Conservation (phyloP, 2,797 vertebrate genomes). For the Diglossa cyanea region DNA sequence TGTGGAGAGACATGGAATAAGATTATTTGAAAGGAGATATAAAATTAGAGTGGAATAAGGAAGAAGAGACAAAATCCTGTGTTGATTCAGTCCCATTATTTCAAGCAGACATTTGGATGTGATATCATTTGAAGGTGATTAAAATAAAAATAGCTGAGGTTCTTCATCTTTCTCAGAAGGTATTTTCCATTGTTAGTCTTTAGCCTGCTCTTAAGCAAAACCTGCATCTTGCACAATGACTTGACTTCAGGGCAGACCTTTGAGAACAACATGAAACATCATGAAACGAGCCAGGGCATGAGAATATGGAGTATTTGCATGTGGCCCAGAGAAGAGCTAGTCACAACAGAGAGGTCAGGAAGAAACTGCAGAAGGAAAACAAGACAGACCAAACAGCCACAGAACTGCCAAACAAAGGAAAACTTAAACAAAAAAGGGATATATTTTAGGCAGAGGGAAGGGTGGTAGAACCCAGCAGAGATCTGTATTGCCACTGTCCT, state of each 20-base stretch:
- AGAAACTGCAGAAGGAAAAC: not conserved
- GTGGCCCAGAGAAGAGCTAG: not conserved
- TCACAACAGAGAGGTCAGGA: not conserved
- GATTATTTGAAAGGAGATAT: not conserved
- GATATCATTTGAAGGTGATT: not conserved
- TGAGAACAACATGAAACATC: not conserved
- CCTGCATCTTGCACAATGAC: not conserved
- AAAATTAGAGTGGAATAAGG: not conserved
- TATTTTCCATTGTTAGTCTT: not conserved
- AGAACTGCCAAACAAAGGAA: not conserved
- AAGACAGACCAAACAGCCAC: not conserved
- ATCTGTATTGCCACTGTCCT: not conserved
- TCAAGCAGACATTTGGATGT: not conserved
- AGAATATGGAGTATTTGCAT: not conserved
- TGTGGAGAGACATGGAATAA: not conserved
- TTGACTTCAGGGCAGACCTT: not conserved
- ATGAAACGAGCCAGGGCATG: not conserved
- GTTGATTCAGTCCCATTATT: not conserved
- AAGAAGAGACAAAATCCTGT: not conserved
- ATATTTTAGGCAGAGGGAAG: not conserved
- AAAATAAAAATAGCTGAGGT: constrained; percentile 7
- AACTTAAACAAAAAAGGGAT: not conserved
- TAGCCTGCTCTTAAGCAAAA: not conserved
- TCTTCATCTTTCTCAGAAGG: not conserved
- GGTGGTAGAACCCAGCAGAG: not conserved